Evolutionary conservation across 2,888 invertebrate species (phyloP), one percentile per base, ranked within the genome.

Genomic region (Neocrepidodera transversa): DNA sequence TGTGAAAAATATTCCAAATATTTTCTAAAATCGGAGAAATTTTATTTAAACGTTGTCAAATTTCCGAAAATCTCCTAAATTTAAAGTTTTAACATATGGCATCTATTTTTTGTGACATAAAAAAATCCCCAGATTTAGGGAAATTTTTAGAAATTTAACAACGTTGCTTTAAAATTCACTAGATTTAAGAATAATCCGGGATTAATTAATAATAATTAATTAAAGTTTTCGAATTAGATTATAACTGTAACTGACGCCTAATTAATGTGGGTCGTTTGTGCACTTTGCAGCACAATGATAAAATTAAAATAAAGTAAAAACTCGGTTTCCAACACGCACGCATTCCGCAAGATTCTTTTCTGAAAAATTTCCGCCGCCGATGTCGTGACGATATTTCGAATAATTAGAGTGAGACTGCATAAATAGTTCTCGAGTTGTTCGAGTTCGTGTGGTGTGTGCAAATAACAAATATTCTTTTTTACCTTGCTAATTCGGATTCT

Each of bases 381-480:
- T 38, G 40, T 40, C 40, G 40, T 40, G 40, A 7, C 18, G 17
- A 40, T 40, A 40, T 40, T 40, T 40, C n/a, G 40, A 40, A 40
- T 40, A 40, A 40, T 40, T 40, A 40, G 40, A 40, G 10, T 40
- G 40, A 40, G 18, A 40, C 40, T 40, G 40, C 40, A 40, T 40
- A 40, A 40, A 40, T 18, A 40, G 40, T 18, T 40, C 40, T n/a
- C n/a, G n/a, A n/a, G n/a, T n/a, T n/a, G n/a, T n/a, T n/a, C n/a
- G n/a, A n/a, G n/a, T n/a, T n/a, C n/a, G n/a, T n/a, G n/a, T n/a
- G n/a, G n/a, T n/a, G n/a, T n/a, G 40, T 40, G 40, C 5, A 5
- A 8, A 5, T 14, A 40, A 40, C 40, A 40, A 40, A 40, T 40
- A 40, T 40, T 17, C 18, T 40, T 40, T 40, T 11, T n/a, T n/a